A percentile compares a stretch with the other conserved stretches of the same genome.
Evolutionary conservation across 2,113 vertebrate species (phyloP).

Genomic region (Gymnobelideus leadbeateri): DNA sequence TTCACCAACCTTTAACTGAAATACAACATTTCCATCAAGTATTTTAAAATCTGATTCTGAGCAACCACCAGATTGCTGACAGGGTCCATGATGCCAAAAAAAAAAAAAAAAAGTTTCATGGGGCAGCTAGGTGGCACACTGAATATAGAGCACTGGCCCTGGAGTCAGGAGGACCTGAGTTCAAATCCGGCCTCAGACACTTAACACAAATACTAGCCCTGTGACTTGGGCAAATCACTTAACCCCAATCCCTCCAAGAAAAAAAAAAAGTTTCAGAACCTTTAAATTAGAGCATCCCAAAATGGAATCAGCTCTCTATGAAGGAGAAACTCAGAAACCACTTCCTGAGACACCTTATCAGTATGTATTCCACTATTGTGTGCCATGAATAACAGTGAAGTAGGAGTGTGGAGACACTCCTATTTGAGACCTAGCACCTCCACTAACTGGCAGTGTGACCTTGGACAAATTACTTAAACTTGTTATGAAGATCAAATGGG

Average conservation of each 20-base stretch:
- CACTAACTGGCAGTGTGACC: background rate
- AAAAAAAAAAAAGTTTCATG: background rate
- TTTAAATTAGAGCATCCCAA: background rate
- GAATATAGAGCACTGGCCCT: too few relatives aligned
- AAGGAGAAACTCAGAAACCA: background rate
- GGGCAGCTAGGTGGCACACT: too few relatives aligned
- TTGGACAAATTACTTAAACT: background rate
- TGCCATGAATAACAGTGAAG: background rate
- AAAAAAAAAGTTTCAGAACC: background rate
- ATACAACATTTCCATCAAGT: background rate
- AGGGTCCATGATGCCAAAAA: background rate
- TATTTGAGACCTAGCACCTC: background rate
- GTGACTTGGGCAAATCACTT: too few relatives aligned
- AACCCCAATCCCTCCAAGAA: too few relatives aligned
- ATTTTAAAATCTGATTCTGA: background rate
- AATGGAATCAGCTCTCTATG: background rate
- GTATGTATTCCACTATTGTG: background rate
- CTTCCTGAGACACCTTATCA: background rate
- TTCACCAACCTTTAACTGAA: background rate
- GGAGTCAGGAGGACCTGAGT: too few relatives aligned
- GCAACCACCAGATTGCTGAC: background rate
- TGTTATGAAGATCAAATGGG: background rate
- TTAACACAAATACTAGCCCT: too few relatives aligned
- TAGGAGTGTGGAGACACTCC: background rate
- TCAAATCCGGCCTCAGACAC: too few relatives aligned